phyloP scores from a whole-genome alignment of 1,140 invertebrate genomes.

The Ceratosolen fusciceps region DNA sequence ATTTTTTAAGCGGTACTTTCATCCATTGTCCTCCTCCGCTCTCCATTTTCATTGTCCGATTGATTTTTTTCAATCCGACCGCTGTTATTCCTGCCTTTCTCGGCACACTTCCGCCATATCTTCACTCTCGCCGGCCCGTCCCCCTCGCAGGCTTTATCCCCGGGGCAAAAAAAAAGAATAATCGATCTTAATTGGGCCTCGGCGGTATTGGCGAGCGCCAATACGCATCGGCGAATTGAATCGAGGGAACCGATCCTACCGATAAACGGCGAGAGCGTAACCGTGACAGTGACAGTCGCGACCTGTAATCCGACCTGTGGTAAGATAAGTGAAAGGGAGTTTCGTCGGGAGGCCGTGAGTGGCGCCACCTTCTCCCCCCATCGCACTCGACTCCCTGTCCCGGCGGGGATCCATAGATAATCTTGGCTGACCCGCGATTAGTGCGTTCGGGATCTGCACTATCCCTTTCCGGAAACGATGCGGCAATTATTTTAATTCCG shows the following conservation, averaged over 20 bases:
- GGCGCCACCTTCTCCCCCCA: not conserved
- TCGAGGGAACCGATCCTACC: constrained; percentile 9
- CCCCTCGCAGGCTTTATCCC: not conserved
- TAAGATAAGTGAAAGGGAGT: too few species aligned
- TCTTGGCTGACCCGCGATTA: constrained; percentile 11
- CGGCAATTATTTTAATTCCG: too few species aligned
- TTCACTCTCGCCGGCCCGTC: too few species aligned
- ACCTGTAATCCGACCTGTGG: constrained; percentile 7
- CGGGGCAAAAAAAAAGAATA: too few species aligned
- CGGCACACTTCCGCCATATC: not conserved
- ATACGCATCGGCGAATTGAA: not conserved
- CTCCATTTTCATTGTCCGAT: not conserved
- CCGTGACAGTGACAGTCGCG: too few species aligned
- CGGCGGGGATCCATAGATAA: too few species aligned
- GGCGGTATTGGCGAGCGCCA: not conserved
- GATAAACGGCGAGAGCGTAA: not conserved
- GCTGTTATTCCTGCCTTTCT: not conserved
- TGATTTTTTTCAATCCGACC: not conserved
- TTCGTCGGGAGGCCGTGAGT: too few species aligned
- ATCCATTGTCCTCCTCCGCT: not conserved
- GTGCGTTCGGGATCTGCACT: constrained; percentile 11
- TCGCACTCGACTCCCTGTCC: not conserved
- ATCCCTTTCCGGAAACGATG: not conserved
- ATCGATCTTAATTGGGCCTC: not conserved
- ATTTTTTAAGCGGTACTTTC: constrained; percentile 23